A percentile compares a stretch with the other conserved stretches of the same genome.
These are phyloP conservation scores for Heterodera schachtii DNA, from an alignment of 1,140 invertebrate genomes.

Conservation along the genomic window DNA sequence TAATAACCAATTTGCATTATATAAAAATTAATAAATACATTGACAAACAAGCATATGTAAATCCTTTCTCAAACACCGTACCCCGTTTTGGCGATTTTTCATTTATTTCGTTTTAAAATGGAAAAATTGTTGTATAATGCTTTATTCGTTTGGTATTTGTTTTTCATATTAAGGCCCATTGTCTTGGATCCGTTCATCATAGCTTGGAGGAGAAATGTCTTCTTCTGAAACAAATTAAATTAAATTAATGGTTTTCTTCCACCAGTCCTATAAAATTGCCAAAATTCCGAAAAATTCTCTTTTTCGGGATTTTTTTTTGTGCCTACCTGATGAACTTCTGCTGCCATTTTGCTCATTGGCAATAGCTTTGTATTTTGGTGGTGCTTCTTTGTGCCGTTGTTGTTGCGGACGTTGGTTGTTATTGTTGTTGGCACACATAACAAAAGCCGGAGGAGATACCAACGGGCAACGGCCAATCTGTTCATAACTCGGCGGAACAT, in stretches of 20 bases:
- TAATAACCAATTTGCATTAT: too few species aligned
- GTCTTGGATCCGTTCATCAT: neutral
- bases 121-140: too few species aligned
- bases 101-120: too few species aligned
- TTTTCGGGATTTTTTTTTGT: too few species aligned
- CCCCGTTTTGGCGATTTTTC: too few species aligned
- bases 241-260: neutral
- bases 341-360: neutral
- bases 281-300: too few species aligned
- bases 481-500: neutral
- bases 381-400: neutral
- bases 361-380: neutral
- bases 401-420: too few species aligned
- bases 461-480: neutral
- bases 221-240: neutral
- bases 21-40: too few species aligned
- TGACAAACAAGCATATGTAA: too few species aligned
- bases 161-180: neutral
- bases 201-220: neutral
- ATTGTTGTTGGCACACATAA: neutral
- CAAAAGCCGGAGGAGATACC: neutral
- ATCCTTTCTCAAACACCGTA: too few species aligned
- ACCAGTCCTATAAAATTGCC: neutral
- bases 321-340: neutral
- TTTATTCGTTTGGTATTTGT: too few species aligned